Evolutionary conservation across 2,888 invertebrate species (phyloP).

Genomic region (Dryadula phaetusa): DNA sequence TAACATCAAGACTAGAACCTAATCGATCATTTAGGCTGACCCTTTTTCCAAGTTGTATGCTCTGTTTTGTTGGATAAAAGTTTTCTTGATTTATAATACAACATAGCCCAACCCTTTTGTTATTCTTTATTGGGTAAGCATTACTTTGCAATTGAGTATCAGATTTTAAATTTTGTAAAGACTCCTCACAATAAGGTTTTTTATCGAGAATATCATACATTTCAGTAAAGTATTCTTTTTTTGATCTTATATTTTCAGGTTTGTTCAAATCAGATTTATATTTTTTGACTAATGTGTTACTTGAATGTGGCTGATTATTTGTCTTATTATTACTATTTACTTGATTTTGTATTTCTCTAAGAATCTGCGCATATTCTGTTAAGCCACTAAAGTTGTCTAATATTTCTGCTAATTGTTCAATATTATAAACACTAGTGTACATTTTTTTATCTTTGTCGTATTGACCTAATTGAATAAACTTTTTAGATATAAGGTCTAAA

Average conservation of each 20-base stretch:
- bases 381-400: constrained; percentile 62
- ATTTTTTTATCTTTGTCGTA: constrained; percentile 36
- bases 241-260: constrained; percentile 42
- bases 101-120: constrained; percentile 68
- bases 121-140: constrained; percentile 65
- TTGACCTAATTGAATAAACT: constrained; percentile 61
- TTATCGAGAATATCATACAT: constrained; percentile 56
- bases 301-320: constrained; percentile 16
- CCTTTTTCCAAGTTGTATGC: constrained; percentile 55
- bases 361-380: constrained; percentile 55
- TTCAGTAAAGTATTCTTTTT: constrained; percentile 55
- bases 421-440: constrained; percentile 52
- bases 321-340: constrained; percentile 46
- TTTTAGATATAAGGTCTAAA: constrained; percentile 69
- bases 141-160: constrained; percentile 57
- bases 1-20: constrained; percentile 67
- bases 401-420: constrained; percentile 62
- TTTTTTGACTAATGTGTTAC: constrained; percentile 44
- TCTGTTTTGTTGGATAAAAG: constrained; percentile 68
- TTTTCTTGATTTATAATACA: constrained; percentile 75
- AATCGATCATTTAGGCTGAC: constrained; percentile 49
- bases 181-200: constrained; percentile 54
- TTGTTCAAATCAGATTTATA: constrained; percentile 41
- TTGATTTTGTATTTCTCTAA: constrained; percentile 58
- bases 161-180: constrained; percentile 56